Percentiles rank a stretch among this genome's conserved stretches.
phyloP scores from a whole-genome alignment of 1,140 invertebrate genomes.

The Drosophila kikkawai region DNA sequence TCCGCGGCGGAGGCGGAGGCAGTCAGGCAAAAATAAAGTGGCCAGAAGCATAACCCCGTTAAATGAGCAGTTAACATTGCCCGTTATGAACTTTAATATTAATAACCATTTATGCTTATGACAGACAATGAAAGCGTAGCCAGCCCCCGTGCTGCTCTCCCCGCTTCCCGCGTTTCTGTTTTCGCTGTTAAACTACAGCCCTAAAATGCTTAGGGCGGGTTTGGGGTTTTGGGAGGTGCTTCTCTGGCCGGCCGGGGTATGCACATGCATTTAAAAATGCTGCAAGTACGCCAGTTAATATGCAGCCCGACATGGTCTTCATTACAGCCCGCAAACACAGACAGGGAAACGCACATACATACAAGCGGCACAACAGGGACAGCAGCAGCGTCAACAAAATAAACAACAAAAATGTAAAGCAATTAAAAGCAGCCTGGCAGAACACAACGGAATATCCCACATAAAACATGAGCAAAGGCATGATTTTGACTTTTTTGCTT shows the following conservation, averaged over 20 bases:
- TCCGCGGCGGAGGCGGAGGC: not conserved
- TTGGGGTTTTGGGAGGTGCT: conserved; percentile 1
- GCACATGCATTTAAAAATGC: conserved; percentile 70
- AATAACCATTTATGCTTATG: conserved; percentile 80
- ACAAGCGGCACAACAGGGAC: conserved; percentile 24
- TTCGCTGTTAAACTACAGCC: conserved; percentile 67
- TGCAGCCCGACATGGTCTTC: conserved; percentile 76
- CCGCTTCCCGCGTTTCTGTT: conserved; percentile 39
- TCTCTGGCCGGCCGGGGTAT: not conserved
- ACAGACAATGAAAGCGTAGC: conserved; percentile 69
- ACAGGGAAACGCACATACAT: conserved; percentile 12
- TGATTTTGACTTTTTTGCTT: conserved; percentile 71
- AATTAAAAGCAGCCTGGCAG: conserved; percentile 78
- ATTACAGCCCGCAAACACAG: conserved; percentile 61
- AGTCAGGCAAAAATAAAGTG: conserved; percentile 58
- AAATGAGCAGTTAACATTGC: conserved; percentile 64
- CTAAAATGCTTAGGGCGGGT: conserved; percentile 70
- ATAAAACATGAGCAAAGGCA: conserved; percentile 75
- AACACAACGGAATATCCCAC: conserved; percentile 72
- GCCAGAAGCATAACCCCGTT: conserved; percentile 53
- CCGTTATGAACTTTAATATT: conserved; percentile 77
- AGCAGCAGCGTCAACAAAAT: conserved; percentile 54
- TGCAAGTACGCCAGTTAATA: conserved; percentile 74
- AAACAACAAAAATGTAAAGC: conserved; percentile 79
- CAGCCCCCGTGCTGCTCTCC: not conserved